A percentile compares a stretch with the other conserved stretches of the same genome.
These are phyloP conservation scores for Platyrinchus mystaceus DNA, from an alignment of 2,797 vertebrate genomes.

Conservation along the genomic window DNA sequence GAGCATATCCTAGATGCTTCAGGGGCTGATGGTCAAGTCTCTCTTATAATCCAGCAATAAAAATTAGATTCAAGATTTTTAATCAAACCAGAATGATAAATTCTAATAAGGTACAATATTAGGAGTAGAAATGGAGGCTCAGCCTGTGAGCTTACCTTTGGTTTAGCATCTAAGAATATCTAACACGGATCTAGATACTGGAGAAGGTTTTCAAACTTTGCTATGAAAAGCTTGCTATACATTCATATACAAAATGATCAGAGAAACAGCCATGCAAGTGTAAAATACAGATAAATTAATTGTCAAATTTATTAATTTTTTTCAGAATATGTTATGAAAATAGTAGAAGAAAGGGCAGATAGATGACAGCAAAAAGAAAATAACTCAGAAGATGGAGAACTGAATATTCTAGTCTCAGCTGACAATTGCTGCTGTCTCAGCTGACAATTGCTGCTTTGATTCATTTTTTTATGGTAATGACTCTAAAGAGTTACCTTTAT, in stretches of 20 bases:
- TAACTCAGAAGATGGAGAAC: not conserved
- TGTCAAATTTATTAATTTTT: not conserved
- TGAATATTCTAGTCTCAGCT: not conserved
- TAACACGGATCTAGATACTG: not conserved
- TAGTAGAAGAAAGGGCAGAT: not conserved
- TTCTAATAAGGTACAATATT: not conserved
- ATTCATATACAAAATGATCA: not conserved
- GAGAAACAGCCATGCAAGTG: not conserved
- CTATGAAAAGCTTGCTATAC: not conserved
- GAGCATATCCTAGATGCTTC: not conserved
- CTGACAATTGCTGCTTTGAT: not conserved
- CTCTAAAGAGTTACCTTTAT: not conserved
- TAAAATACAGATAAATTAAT: not conserved
- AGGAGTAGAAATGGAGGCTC: not conserved
- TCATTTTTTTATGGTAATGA: not conserved
- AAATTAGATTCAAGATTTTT: not conserved
- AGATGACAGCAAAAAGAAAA: not conserved
- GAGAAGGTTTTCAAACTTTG: not conserved
- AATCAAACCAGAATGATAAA: not conserved
- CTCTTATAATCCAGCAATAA: not conserved
- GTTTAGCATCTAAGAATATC: not conserved
- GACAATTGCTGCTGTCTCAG: not conserved
- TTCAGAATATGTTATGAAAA: not conserved
- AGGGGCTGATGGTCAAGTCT: not conserved
- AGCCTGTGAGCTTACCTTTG: not conserved